A percentile compares a stretch with the other conserved stretches of the same genome.
Conservation (phyloP, 2,113 vertebrate genomes). For the Eptesicus fuscus region DNA sequence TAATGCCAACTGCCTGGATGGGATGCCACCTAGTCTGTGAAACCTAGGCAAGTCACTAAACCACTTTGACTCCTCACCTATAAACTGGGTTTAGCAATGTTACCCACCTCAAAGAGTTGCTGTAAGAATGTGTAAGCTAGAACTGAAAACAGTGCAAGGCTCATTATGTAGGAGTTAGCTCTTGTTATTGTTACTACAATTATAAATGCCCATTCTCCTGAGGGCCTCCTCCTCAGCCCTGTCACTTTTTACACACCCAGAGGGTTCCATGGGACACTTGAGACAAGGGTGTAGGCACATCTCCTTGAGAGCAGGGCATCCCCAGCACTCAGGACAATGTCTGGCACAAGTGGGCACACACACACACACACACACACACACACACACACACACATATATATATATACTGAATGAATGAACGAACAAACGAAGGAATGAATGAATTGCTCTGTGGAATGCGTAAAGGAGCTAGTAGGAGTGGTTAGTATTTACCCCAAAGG, state of each 20-base stretch:
- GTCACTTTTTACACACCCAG: neutral
- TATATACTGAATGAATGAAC: neutral
- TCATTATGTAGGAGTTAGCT: neutral
- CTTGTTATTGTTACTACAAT: neutral
- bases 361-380: too few species aligned
- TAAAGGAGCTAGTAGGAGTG: neutral
- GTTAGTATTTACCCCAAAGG: neutral
- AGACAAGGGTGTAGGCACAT: neutral
- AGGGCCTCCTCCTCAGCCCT: neutral
- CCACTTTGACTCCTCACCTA: neutral
- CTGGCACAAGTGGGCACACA: neutral
- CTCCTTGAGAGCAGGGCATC: neutral
- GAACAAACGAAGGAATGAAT: neutral
- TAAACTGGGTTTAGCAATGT: neutral
- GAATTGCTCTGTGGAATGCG: neutral
- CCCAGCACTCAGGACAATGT: neutral
- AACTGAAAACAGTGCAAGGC: neutral
- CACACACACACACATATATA: too few species aligned
- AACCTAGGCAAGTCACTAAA: neutral
- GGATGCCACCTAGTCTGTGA: neutral
- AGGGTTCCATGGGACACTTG: neutral
- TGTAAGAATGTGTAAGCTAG: neutral
- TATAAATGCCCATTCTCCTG: neutral
- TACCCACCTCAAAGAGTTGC: neutral
- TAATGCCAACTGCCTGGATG: accelerated